Evolutionary conservation across 2,113 vertebrate species (phyloP).

Genomic region (Petrocephalus microphthalmus): DNA sequence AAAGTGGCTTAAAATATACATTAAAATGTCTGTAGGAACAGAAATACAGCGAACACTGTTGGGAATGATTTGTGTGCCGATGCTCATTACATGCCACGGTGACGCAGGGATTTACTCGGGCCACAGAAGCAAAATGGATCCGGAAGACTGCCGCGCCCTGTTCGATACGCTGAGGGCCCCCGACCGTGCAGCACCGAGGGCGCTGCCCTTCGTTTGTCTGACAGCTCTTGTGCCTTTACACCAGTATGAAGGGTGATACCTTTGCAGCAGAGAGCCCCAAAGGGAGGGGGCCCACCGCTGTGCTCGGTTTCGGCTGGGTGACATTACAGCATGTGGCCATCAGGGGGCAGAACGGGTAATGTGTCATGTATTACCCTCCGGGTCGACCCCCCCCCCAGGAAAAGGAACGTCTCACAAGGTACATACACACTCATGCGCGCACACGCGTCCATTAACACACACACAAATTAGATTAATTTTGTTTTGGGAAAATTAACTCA

Average conservation of each 20-base stretch:
- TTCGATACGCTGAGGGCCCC: background rate
- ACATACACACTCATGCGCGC: background rate
- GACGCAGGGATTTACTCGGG: background rate
- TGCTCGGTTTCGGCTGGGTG: background rate
- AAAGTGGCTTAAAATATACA: background rate
- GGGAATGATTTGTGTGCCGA: background rate
- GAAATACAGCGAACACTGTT: background rate
- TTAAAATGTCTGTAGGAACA: background rate
- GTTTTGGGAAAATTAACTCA: conserved; percentile 7
- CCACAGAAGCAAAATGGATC: background rate
- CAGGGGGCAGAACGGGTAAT: background rate
- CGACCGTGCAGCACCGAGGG: background rate
- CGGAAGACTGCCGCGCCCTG: background rate
- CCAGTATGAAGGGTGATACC: too few relatives aligned
- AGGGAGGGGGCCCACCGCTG: background rate
- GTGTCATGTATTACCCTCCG: background rate
- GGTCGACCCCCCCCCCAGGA: background rate
- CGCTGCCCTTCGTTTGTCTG: background rate
- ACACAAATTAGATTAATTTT: conserved; percentile 6
- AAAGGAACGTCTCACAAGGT: background rate
- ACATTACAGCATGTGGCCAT: background rate
- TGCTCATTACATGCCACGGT: background rate
- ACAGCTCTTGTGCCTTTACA: background rate
- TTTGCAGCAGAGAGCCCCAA: too few relatives aligned
- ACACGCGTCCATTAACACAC: background rate